Evolutionary conservation across 1,140 invertebrate genomes (phyloP), one percentile per base, ranked within the genome.

Genomic region (Lithobius niger): DNA sequence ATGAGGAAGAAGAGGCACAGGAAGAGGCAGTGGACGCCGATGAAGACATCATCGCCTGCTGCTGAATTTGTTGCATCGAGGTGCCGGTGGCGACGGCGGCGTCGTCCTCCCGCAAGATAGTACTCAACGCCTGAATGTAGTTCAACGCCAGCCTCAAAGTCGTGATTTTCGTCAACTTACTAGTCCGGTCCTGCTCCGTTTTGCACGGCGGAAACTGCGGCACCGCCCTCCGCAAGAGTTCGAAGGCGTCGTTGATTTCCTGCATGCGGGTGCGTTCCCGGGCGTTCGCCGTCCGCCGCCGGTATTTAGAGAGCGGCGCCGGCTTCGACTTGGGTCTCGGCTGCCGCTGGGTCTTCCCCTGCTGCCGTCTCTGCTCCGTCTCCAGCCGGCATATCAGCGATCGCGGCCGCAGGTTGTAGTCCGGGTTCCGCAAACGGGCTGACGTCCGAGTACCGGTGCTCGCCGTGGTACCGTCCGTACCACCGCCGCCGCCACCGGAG

Each of bases 161-260:
- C 4, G 86, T 88, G 60, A 91, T 90, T 74, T 91, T 92, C 27
- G 88, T 91, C 52, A 88, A 69, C 71, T 89, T 90, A 69, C 71
- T 28, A 60, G 58, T 18, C 56, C 56, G 21, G 57, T 49, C 49
- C 31, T 27, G 54, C 65, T 18, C 64, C 60, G 19, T 71, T 67
- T 4, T 66, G 65, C 27, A 66, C 60, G 51, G 74, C 71, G 65
- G 68, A 50, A 71, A 67, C 42, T 65, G 62, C 1, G 88, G 88
- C 0, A 93, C 82, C 4, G 80, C 83, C 36, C 77, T 75, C 21
- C 85, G 75, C 0, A 93, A 72, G 1, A 78, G 75, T 68, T 90
- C 86, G 70, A 91, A 93, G 0, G 87, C 88, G 45, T 79, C 75
- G 70, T 92, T 91, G 57, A 93, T 91, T 67, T 92, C 87, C 51